These are phyloP conservation scores for Latrodectus elegans DNA, from an alignment of 2,888 invertebrate genomes.

Conservation along the genomic window DNA sequence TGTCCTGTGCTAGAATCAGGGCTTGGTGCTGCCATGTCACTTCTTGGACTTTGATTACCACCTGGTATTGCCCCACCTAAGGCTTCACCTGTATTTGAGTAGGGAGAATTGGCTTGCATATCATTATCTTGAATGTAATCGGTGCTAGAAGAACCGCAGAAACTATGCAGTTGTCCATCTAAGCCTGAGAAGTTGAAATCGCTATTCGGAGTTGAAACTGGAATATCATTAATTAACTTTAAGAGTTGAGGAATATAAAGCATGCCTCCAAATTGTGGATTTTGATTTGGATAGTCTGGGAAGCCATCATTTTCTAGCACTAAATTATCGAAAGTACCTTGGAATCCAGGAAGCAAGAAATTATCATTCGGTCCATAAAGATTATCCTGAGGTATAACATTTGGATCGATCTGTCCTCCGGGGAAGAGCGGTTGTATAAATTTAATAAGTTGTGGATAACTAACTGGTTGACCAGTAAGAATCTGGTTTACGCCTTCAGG, in stretches of 20 bases:
- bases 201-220: neutral
- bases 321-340: slow-evolving; percentile 12
- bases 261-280: slow-evolving; percentile 11
- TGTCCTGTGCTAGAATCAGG: neutral
- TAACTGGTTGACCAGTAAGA: neutral
- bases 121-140: slow-evolving; percentile 9
- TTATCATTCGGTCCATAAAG: neutral
- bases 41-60: neutral
- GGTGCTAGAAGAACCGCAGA: slow-evolving; percentile 4
- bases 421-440: slow-evolving; percentile 21
- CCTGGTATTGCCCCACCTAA: neutral
- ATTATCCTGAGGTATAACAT: slow-evolving; percentile 10
- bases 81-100: neutral
- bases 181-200: slow-evolving; percentile 14
- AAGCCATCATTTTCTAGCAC: neutral
- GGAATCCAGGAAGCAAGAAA: slow-evolving; percentile 22
- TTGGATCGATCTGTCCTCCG: slow-evolving; percentile 4
- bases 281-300: neutral
- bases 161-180: slow-evolving; percentile 12
- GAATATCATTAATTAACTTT: neutral
- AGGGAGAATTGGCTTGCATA: neutral
- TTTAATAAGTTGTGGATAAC: slow-evolving; percentile 11
- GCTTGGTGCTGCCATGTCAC: too few relatives aligned
- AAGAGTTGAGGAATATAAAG: slow-evolving; percentile 38
- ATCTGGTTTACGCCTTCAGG: neutral